Percentiles rank a stretch among this genome's conserved stretches.
Conservation (phyloP, 2,797 vertebrate genomes). For the Rhynchonycteris naso region DNA sequence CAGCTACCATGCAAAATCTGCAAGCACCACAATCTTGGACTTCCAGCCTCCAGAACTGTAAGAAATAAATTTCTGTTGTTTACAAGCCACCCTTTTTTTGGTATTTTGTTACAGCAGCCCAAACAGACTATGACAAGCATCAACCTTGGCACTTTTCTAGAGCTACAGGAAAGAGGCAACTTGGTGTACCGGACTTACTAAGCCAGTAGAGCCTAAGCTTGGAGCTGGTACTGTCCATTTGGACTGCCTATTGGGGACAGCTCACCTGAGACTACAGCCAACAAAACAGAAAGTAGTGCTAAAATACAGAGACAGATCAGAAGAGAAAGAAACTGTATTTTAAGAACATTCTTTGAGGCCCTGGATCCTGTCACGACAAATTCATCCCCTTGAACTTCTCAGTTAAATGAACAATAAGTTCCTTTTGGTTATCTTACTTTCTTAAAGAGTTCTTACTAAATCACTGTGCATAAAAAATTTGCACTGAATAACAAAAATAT, state of each 20-base stretch:
- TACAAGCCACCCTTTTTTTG: background rate
- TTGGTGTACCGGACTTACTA: background rate
- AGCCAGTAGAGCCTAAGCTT: background rate
- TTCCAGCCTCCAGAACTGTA: background rate
- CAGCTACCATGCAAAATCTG: background rate
- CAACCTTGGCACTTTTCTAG: background rate
- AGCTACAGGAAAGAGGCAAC: background rate
- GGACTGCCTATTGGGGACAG: background rate
- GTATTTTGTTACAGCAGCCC: background rate
- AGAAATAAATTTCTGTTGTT: background rate
- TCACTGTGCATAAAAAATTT: constrained; percentile 30
- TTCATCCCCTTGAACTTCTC: background rate
- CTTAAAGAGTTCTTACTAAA: constrained; percentile 26
- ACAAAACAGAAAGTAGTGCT: background rate
- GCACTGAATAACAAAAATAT: background rate
- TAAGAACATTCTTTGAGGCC: background rate
- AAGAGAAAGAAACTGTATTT: background rate
- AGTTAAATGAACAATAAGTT: constrained; percentile 30
- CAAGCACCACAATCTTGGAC: background rate
- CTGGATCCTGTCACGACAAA: background rate
- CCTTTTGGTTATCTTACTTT: background rate
- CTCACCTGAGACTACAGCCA: constrained; percentile 6
- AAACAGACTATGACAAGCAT: background rate
- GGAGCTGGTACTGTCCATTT: background rate
- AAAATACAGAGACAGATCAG: background rate